These are phyloP conservation scores for Meleagris gallopavo DNA, from an alignment of 2,113 vertebrate genomes.

Conservation along the genomic window DNA sequence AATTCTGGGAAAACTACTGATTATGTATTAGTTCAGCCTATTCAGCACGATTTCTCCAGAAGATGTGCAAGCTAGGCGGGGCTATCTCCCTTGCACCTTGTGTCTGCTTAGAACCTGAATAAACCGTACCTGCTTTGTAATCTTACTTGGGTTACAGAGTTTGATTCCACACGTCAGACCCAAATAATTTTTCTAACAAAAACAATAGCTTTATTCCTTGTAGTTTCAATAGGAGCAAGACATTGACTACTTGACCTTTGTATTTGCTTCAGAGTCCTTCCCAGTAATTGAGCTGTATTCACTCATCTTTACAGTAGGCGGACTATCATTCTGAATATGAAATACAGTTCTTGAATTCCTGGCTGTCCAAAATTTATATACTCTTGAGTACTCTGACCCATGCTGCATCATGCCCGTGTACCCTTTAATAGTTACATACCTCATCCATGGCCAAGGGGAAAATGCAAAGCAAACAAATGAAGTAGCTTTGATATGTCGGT, in stretches of 20 bases:
- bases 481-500: neutral
- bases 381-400: neutral
- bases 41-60: no score
- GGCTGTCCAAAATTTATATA: neutral
- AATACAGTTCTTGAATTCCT: neutral
- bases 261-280: neutral
- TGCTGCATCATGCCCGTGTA: neutral
- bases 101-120: no score
- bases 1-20: no score
- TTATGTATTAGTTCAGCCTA: no score
- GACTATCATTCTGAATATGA: neutral
- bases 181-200: neutral
- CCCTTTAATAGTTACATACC: neutral
- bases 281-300: neutral
- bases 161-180: no score
- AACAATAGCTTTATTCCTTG: neutral
- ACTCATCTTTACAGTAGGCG: neutral
- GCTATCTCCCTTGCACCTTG: no score
- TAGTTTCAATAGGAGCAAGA: neutral
- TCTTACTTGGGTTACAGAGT: no score
- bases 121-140: no score
- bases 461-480: neutral
- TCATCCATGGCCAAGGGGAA: neutral
- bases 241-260: neutral
- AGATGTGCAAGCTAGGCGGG: no score